Base-by-base conservation (phyloP, 1,140 invertebrate genomes). In the Zaprionus davidi region DNA sequence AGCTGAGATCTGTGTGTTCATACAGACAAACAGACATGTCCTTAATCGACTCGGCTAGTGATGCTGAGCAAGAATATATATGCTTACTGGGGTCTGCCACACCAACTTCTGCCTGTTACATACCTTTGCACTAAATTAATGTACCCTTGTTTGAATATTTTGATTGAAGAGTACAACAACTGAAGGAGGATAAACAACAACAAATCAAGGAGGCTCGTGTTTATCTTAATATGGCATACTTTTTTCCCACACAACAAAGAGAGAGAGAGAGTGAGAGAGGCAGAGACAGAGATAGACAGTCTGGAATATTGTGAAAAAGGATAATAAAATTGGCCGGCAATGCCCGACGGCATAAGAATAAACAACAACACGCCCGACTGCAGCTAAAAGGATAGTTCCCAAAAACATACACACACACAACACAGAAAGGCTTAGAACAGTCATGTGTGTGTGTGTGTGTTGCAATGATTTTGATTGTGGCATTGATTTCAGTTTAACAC, bases 401-500 rank as follows among this genome's bases (percentile, higher is more conserved):
- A 34, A n/a, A 41, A n/a, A 41, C 0, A 41, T 5, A n/a, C 12
- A 41, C 38, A 64, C 53, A 60, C 64, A 38, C 55, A 31, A 36
- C 49, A 34, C 60, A 56, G 72, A 79, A 85, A 81, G 82, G 82
- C 78, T 85, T 81, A 81, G 79, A 79, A 59, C 64, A 75, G 46
- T 3, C 2, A 3, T 24, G 34, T 41, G 41, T 38, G 2, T 41
- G 31, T 58, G 2, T 57, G 17, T 64, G 65, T 60, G 49, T 58
- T 73, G 75, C 75, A 68, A 73, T 73, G 64, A 77, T 77, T 84
- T 84, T 80, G 81, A 81, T 85, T 85, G 82, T 57, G 78, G 82
- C 78, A 85, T 85, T 85, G 82, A 85, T 85, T 81, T 85, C 78
- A 85, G 76, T 85, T 85, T 85, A 84, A 84, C 82, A 66, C 66